Base-by-base conservation (phyloP, 2,113 vertebrate species). In the Boulengeromyrus knoepffleri region DNA sequence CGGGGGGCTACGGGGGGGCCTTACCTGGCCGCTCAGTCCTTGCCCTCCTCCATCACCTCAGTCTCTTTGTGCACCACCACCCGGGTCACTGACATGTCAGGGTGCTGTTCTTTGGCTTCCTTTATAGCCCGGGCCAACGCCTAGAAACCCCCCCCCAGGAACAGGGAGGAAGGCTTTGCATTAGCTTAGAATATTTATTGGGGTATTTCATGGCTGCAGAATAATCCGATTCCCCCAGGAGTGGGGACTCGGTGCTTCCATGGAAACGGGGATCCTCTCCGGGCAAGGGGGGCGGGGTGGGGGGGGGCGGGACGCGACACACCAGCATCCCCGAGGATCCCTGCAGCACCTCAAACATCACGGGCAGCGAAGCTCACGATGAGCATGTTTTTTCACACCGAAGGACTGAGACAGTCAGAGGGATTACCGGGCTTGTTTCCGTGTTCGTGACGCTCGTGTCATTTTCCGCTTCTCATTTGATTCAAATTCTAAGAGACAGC, bases 21-120 rank as follows among this genome's bases (percentile, higher is more conserved):
- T 94, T 94, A 96, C 96, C 95, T 94, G 91, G 0, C 85, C 89
- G 36, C 52, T 88, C 92, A 96, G 47, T 92, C 91, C 0, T 97
- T 97, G 58, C 96, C 97, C 85, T 98, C 99, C 90, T 99, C 98
- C 27, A 95, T 95, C 92, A 99, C 91, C 90, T 99, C 98, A 24
- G 97, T 99, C 94, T 99, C 99, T 95, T 99, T 99, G 95, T 99
- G 99, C 92, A 99, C 99, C 92, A 99, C 99, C 94, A 99, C 99
- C 94, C 97, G 96, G 0, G 99, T 99, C 92, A 99, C 98, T n/a
- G 98, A 98, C 99, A 99, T 99, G 95, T 99, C 99, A 89, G 99
- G 99, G 95, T 99, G 99, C 95, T 99, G 99, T 94, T 99, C 98
- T 97, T 98, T 97, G 96, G 98, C 98, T 97, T 99, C 99, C 96